Base-by-base conservation (phyloP, 35 echinoderm and acorn worm genomes). In the Amphiura filiformis region DNA sequence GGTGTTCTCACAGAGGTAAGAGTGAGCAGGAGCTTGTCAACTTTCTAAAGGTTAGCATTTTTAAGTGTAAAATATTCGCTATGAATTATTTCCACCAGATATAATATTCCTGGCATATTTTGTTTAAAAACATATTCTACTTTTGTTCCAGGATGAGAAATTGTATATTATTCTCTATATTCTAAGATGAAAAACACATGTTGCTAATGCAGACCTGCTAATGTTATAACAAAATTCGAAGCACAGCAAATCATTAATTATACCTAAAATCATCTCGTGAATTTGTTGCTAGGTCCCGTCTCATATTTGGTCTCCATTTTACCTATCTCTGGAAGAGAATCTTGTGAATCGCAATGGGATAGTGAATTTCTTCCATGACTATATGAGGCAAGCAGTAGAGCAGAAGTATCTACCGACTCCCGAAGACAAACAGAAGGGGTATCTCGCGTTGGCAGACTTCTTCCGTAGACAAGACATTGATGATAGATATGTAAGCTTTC, bases 321-420 rank as follows among this genome's bases (percentile, higher is more conserved):
- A 91, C 79, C 80, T 97, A 1, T 97, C 95, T 0, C 81, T 97
- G 31, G 95, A 97, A 57, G 95, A 97, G 47, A 97, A 97, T 91
- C 86, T 97, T 0, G 84, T 97, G 39, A 97, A 97, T 39, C 87
- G 95, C 3, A 97, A 97, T 57, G 95, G 95, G 3, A 84, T 97
- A 30, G 61, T 97, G 39, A 97, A 97, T 76, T 97, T 97, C 95
- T 97, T 97, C 85, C 95, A 97, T 39, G 95, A 97, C 47, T 91
- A 97, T 65, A 85, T 97, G 14, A 84, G 95, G 26, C 95, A 97
- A 75, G 95, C 95, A 14, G 95, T 97, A 13, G 95, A 97, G 57
- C 33, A 87, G 14, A 92, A 88, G 41, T 97, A 97, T 80, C 91
- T 97, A 20, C 81, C 88, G 18, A 93, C 91, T 4, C 39, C 37